These are phyloP conservation scores for Caenorhabditis parvicauda DNA, from an alignment of 2,888 invertebrate genomes.

Conservation along the genomic window DNA sequence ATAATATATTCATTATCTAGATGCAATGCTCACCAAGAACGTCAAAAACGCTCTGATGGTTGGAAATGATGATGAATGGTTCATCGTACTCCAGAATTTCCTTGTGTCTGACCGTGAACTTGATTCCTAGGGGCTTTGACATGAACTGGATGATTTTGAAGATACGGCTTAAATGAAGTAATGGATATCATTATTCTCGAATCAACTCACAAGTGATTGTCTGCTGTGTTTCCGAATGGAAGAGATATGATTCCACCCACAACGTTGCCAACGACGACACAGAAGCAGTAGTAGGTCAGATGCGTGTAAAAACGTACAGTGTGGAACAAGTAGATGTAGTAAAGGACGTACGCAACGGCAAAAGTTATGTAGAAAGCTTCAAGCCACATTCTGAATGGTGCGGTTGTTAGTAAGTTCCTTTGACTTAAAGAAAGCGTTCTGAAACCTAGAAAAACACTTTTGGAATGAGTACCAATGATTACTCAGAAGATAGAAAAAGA, in stretches of 20 bases:
- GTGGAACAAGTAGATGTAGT: constrained; percentile 10
- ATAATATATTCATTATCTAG: background rate
- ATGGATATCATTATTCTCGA: background rate
- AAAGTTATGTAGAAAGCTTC: no score
- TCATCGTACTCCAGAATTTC: constrained; percentile 28
- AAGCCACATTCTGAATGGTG: no score
- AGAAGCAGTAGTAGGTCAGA: constrained; percentile 23
- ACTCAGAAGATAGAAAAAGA: no score
- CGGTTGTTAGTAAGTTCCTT: no score
- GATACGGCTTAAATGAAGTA: constrained; percentile 33
- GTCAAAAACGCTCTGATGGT: constrained; percentile 61
- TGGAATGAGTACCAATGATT: no score
- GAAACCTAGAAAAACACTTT: no score
- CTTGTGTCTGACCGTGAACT: constrained; percentile 28
- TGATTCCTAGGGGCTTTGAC: constrained; percentile 19
- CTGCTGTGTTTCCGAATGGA: constrained; percentile 31
- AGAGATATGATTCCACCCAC: constrained; percentile 29
- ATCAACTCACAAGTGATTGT: constrained; percentile 40
- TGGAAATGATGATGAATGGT: constrained; percentile 55
- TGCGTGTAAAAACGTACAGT: constrained; percentile 29
- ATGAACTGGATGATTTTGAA: constrained; percentile 37
- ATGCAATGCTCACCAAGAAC: constrained; percentile 37
- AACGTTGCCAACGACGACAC: constrained; percentile 30
- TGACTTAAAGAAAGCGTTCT: no score
- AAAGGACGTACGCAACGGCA: constrained; percentile 4